phyloP scores from a whole-genome alignment of 23 tunicate species.

The Botrylloides violaceus region DNA sequence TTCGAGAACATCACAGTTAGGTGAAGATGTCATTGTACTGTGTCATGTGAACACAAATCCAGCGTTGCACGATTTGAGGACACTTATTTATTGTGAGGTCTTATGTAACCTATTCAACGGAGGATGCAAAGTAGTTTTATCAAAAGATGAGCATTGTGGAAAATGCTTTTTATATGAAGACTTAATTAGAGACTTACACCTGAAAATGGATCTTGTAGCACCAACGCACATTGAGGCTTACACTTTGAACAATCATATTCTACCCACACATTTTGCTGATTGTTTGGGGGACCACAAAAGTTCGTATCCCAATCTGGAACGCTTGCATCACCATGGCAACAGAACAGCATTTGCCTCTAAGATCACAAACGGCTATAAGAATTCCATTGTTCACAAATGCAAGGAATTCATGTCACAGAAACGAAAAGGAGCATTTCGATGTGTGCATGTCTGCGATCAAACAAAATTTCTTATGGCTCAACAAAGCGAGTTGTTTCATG shows the following conservation, averaged over 20 bases:
- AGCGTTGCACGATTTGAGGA: conserved; percentile 1
- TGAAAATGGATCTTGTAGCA: background rate
- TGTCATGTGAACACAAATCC: conserved; percentile 7
- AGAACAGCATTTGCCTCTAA: conserved; percentile 16
- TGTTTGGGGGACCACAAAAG: background rate
- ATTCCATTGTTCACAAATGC: background rate
- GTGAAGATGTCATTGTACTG: background rate
- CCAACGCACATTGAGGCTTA: no score
- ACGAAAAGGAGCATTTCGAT: background rate
- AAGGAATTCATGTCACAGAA: background rate
- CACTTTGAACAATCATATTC: background rate
- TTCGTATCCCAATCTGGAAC: background rate
- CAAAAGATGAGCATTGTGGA: background rate
- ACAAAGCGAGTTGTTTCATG: conserved; percentile 9
- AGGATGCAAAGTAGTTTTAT: background rate
- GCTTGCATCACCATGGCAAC: background rate
- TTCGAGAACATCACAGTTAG: background rate
- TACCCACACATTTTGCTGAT: conserved; percentile 9
- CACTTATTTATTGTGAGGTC: background rate
- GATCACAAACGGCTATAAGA: background rate
- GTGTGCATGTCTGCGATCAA: conserved; percentile 19
- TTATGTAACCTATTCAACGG: background rate
- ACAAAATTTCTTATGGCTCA: conserved; percentile 3
- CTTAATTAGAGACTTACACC: background rate
- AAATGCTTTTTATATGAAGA: background rate